Evolutionary conservation across 2,888 invertebrate genomes (phyloP).

Genomic region (Piscicola geometra): DNA sequence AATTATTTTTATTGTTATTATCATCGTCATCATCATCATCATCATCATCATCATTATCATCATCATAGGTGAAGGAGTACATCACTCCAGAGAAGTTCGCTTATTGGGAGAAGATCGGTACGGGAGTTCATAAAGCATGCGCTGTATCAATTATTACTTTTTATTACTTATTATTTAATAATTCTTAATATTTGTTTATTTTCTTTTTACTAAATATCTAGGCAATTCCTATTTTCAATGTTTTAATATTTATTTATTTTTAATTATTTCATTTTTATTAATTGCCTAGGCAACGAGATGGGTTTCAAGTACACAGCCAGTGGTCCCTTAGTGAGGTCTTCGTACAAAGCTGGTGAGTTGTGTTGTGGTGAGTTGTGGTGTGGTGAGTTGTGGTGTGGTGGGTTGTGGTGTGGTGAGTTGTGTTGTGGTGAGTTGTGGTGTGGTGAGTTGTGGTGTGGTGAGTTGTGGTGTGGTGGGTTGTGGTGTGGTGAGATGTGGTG

Average conservation of each 20-base stretch:
- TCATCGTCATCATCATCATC: no score
- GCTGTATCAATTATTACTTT: no score
- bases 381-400: neutral
- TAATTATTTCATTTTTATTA: no score
- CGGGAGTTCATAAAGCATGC: no score
- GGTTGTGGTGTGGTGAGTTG: no score
- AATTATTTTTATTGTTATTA: no score
- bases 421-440: no score
- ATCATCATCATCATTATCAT: neutral
- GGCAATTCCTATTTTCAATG: neutral
- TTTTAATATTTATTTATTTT: neutral
- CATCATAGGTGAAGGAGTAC: constrained; percentile 72
- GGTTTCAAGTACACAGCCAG: constrained; percentile 96
- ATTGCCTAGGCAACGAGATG: constrained; percentile 58
- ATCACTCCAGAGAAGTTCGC: constrained; percentile 88
- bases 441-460: no score
- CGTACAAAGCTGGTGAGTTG: constrained; percentile 89
- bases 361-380: no score
- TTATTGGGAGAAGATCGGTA: constrained; percentile 76
- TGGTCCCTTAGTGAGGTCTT: constrained; percentile 91
- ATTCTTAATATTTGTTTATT: neutral
- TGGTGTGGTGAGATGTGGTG: no score
- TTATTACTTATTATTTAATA: neutral
- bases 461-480: no score
- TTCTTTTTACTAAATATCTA: neutral